phyloP scores from a whole-genome alignment of 1,140 invertebrate species.

The Grapholita molesta region DNA sequence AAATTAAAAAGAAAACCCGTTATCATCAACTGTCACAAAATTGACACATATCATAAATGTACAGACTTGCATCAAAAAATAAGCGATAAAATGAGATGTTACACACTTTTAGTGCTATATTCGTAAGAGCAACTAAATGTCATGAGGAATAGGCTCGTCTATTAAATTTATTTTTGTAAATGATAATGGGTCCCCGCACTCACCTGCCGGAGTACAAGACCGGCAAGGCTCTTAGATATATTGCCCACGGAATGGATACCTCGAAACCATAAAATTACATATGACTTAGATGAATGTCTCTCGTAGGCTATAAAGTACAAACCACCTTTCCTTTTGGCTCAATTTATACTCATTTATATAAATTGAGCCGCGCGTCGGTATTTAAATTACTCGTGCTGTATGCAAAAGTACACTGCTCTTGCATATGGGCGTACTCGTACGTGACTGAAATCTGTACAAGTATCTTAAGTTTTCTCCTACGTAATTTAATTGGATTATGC shows the following conservation, averaged over 20 bases:
- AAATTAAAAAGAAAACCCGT: too few relatives aligned
- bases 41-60: too few relatives aligned
- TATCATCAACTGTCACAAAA: too few relatives aligned
- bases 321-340: conserved; percentile 21
- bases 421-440: too few relatives aligned
- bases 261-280: conserved; percentile 37
- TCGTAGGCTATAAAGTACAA: conserved; percentile 29
- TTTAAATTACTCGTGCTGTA: too few relatives aligned
- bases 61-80: too few relatives aligned
- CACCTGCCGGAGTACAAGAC: conserved; percentile 15
- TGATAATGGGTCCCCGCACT: not conserved
- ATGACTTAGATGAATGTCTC: conserved; percentile 41
- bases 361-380: not conserved
- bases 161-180: conserved; percentile 10
- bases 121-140: not conserved
- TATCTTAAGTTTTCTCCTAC: too few relatives aligned
- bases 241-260: conserved; percentile 29
- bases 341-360: conserved; percentile 32
- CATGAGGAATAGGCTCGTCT: conserved; percentile 1
- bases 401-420: too few relatives aligned
- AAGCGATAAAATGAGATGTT: too few relatives aligned
- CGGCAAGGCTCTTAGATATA: conserved; percentile 25
- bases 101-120: not conserved
- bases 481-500: too few relatives aligned
- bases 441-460: too few relatives aligned